These are phyloP conservation scores for Anticlea derivata DNA, from an alignment of 2,888 invertebrate genomes.

Conservation along the genomic window DNA sequence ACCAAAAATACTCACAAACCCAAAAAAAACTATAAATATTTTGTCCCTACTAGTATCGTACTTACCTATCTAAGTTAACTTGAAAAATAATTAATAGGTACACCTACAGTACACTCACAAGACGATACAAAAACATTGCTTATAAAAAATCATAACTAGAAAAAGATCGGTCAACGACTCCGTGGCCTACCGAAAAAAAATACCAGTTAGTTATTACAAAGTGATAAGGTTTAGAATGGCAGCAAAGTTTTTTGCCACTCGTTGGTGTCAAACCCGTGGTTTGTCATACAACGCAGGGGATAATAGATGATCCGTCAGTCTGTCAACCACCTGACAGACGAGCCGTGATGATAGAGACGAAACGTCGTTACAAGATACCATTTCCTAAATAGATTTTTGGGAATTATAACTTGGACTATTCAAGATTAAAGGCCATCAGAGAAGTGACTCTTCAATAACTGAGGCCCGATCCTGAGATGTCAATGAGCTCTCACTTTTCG, in stretches of 20 bases:
- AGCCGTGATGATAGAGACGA: constrained; percentile 46
- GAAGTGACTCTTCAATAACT: too few relatives aligned
- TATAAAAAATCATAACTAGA: constrained; percentile 37
- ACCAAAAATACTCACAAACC: too few relatives aligned
- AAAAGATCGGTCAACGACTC: constrained; percentile 46
- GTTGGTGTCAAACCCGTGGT: too few relatives aligned
- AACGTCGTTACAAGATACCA: constrained; percentile 19
- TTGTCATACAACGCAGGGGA: constrained; percentile 60
- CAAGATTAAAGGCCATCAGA: not conserved
- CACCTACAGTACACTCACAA: constrained; percentile 20
- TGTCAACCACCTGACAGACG: constrained; percentile 44
- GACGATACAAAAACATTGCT: constrained; percentile 30
- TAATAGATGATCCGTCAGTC: constrained; percentile 63
- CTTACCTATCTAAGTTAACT: too few relatives aligned
- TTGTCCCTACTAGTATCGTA: not conserved
- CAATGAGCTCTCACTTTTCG: too few relatives aligned
- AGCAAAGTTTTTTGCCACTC: constrained; percentile 22
- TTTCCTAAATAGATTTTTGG: constrained; percentile 19
- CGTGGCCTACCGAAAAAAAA: constrained; percentile 43
- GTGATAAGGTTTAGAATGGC: constrained; percentile 37
- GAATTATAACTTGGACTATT: not conserved
- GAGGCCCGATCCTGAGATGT: too few relatives aligned
- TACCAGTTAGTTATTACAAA: constrained; percentile 39
- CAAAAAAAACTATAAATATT: too few relatives aligned
- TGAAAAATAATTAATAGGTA: constrained; percentile 32